Conservation (phyloP, 1,140 invertebrate species). For the Bombus breviceps region DNA sequence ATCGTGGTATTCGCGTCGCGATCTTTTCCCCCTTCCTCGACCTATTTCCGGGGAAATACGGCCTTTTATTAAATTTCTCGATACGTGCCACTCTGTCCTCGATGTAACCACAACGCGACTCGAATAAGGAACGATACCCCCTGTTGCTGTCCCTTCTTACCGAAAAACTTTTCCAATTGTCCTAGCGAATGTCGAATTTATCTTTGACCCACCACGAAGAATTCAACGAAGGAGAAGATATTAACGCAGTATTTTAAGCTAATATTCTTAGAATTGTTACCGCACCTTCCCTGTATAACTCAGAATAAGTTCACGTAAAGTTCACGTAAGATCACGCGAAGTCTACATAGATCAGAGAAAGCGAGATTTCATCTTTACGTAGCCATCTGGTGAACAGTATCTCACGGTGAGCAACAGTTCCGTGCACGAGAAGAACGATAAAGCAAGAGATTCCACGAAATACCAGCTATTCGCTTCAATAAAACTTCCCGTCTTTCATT, state of each 20-base stretch:
- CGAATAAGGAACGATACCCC: slow-evolving; percentile 23
- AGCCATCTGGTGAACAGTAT: slow-evolving; percentile 4
- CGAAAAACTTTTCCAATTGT: not conserved
- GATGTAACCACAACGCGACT: slow-evolving; percentile 1
- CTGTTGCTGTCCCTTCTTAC: not conserved
- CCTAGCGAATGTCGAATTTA: not conserved
- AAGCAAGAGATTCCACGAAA: not conserved
- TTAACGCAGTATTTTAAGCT: not conserved
- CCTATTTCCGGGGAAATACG: slow-evolving; percentile 37
- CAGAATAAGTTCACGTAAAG: slow-evolving; percentile 23
- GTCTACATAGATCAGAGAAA: slow-evolving; percentile 30
- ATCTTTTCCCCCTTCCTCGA: slow-evolving; percentile 18
- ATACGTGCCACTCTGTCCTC: slow-evolving; percentile 27
- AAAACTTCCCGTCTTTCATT: not conserved
- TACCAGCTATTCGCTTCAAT: not conserved
- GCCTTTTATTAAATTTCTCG: slow-evolving; percentile 52
- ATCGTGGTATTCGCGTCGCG: slow-evolving; percentile 27
- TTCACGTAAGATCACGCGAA: not conserved
- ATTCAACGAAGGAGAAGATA: not conserved
- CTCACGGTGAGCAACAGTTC: slow-evolving; percentile 20
- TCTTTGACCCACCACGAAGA: not conserved
- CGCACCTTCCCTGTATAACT: not conserved
- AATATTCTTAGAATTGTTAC: not conserved
- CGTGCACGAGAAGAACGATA: not conserved
- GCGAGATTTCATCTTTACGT: slow-evolving; percentile 55